Base-by-base conservation (phyloP, 1,140 invertebrate genomes). In the Drosophila baimaii region DNA sequence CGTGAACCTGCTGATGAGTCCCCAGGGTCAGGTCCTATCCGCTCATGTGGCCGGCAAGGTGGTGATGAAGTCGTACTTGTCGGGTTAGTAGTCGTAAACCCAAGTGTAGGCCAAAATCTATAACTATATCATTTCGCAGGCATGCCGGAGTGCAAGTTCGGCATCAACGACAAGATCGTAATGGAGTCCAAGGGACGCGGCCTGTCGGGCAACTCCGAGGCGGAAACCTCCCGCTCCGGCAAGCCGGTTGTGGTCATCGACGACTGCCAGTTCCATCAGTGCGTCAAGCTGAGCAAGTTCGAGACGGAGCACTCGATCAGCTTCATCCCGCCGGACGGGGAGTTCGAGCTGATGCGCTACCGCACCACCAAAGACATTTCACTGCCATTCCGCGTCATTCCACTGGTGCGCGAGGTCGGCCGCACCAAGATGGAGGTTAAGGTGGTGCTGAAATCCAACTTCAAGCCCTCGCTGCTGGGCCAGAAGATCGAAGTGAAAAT, bases 111-210 rank as follows among this genome's bases (percentile, higher is more conserved):
- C 27, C 25, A 2, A 23, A 9, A 13, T 8, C 15, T 9, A 13
- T 54, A 27, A 7, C 13, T 37, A 12, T 43, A 4, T 37, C 0
- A 10, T 19, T 37, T 76, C 21, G 2, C 27, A 92, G 91, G 99
- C 27, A 99, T 99, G 99, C 99, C 99, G 0, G 99, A 99, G 92
- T 99, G 99, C 93, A 99, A 99, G 93, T 99, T 99, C 93, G 99
- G 99, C 15, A 99, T 99, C 84, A 99, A 99, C 91, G 99, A 99
- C 91, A 99, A 99, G 93, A 97, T 99, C 61, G 97, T 99, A 1
- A 99, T 99, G 97, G 99, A 99, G 86, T 97, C 96, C 1, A 99
- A 99, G 93, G 97, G 98, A 6, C 96, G 90, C 79, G 93, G 94
- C 9, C 94, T 94, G 3, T 93, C 96, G 39, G 94, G 94, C 10